These are phyloP conservation scores for Dolichomitus sp. DNA, from an alignment of 2,888 invertebrate genomes.

Conservation along the genomic window DNA sequence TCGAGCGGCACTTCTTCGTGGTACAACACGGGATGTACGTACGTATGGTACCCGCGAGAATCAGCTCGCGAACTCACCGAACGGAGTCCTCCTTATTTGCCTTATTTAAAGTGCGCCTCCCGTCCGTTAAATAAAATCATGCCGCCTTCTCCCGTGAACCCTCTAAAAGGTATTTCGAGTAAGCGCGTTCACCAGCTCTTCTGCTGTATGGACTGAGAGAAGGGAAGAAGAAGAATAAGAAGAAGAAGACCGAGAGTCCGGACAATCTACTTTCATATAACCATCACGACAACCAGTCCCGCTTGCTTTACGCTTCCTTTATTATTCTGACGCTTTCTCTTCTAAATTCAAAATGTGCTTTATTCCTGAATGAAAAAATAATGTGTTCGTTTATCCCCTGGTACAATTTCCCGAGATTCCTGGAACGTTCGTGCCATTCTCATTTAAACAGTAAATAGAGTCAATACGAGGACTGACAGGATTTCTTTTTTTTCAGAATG, in stretches of 20 bases:
- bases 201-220: slow-evolving; percentile 28
- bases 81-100: slow-evolving; percentile 74
- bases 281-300: slow-evolving; percentile 31
- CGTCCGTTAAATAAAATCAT: slow-evolving; percentile 75
- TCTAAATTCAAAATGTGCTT: slow-evolving; percentile 47
- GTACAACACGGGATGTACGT: slow-evolving; percentile 49
- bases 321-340: slow-evolving; percentile 48
- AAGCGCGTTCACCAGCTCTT: slow-evolving; percentile 62
- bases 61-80: slow-evolving; percentile 55
- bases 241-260: slow-evolving; percentile 21
- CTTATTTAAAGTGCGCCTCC: slow-evolving; percentile 75
- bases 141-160: slow-evolving; percentile 62
- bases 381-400: background rate
- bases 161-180: slow-evolving; percentile 77
- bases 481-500: background rate
- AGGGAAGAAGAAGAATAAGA: slow-evolving; percentile 44
- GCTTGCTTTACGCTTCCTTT: slow-evolving; percentile 36
- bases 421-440: background rate
- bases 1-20: slow-evolving; percentile 61
- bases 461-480: background rate
- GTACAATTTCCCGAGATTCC: background rate
- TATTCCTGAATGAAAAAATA: slow-evolving; percentile 8
- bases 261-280: slow-evolving; percentile 51
- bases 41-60: slow-evolving; percentile 53
- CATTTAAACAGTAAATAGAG: background rate